A percentile compares a stretch with the other conserved stretches of the same genome.
phyloP scores from a whole-genome alignment of 2,888 invertebrate genomes.

The Eristalinus sepulchralis region DNA sequence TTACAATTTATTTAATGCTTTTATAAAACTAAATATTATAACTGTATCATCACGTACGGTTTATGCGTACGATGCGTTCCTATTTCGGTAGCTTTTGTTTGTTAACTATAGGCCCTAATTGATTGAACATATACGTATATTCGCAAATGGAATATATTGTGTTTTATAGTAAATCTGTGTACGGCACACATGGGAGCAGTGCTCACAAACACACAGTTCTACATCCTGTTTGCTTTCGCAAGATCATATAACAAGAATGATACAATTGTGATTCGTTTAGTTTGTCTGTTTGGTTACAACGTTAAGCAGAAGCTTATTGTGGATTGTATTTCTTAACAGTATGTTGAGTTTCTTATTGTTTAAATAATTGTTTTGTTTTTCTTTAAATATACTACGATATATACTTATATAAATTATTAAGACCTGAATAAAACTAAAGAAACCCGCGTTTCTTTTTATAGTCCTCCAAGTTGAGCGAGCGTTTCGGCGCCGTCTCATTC shows the following conservation, averaged over 20 bases:
- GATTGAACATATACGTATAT: constrained; percentile 16
- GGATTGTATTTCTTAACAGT: constrained; percentile 34
- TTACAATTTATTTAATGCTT: constrained; percentile 49
- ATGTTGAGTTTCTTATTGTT: constrained; percentile 51
- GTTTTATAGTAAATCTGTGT: background rate
- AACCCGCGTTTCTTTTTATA: constrained; percentile 96
- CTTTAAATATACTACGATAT: constrained; percentile 41
- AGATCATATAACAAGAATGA: constrained; percentile 20
- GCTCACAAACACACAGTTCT: constrained; percentile 35
- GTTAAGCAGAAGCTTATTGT: constrained; percentile 31
- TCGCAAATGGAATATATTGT: constrained; percentile 34
- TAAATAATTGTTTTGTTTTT: constrained; percentile 27
- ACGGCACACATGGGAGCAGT: constrained; percentile 1
- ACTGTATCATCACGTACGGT: constrained; percentile 32
- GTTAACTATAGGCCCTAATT: constrained; percentile 16
- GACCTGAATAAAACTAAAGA: constrained; percentile 82
- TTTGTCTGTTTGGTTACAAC: constrained; percentile 13
- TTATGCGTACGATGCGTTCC: constrained; percentile 14
- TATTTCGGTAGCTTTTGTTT: background rate
- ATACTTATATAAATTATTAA: constrained; percentile 29
- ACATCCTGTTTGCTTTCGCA: constrained; percentile 26
- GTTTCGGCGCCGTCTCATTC: constrained; percentile 90
- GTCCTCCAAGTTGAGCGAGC: constrained; percentile 94
- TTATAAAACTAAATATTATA: constrained; percentile 38
- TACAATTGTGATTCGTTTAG: constrained; percentile 13